A percentile compares a stretch with the other conserved stretches of the same genome.
Evolutionary conservation across 2,113 vertebrate species (phyloP).

Genomic region (Dendrocopos noguchii): DNA sequence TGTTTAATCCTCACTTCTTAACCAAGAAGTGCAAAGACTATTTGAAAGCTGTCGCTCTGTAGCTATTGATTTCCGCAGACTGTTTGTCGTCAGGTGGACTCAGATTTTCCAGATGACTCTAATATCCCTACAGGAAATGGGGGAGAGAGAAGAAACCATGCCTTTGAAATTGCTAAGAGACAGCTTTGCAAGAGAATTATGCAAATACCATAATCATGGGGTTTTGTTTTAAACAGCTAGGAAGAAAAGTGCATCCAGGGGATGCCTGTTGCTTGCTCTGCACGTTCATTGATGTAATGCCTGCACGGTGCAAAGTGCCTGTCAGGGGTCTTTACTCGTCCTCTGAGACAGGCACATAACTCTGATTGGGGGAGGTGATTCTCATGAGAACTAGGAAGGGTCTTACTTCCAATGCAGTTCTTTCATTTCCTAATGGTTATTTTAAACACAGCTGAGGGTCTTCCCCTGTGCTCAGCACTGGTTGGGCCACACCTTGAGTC

Average conservation of each 20-base stretch:
- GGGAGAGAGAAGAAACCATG: background rate
- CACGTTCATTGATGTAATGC: background rate
- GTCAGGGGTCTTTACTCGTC: background rate
- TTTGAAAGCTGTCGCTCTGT: background rate
- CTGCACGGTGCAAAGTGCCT: background rate
- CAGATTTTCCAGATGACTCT: slow-evolving; percentile 18
- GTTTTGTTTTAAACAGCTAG: background rate
- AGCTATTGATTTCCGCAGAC: background rate
- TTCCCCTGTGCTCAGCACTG: too few relatives aligned
- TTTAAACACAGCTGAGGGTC: background rate
- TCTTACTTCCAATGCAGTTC: background rate
- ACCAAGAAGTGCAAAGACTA: background rate
- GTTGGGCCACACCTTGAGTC: too few relatives aligned
- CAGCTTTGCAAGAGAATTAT: background rate
- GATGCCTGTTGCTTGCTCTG: background rate
- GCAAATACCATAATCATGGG: background rate
- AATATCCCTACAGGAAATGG: background rate
- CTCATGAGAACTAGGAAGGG: background rate
- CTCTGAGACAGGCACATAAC: background rate
- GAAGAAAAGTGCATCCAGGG: background rate
- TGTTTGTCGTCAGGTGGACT: slow-evolving; percentile 14
- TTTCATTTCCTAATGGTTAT: background rate
- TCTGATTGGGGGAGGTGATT: background rate
- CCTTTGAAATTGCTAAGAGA: background rate
- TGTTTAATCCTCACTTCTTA: background rate